These are phyloP conservation scores for Stichodactyla helianthus DNA, from an alignment of 64 coral and sea anemone genomes.

Conservation along the genomic window DNA sequence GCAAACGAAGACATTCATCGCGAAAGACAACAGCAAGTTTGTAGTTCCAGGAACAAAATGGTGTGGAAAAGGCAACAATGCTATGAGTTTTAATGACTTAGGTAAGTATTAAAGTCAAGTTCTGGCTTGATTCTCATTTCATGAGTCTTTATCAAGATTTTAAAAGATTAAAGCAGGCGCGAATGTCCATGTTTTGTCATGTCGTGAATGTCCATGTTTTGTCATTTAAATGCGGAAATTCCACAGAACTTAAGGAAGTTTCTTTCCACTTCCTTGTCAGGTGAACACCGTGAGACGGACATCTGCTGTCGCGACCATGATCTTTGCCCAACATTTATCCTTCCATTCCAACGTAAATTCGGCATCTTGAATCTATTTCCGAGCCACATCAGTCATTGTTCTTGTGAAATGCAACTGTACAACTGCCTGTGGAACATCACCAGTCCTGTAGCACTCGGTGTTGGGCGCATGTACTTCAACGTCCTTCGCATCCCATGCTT, in stretches of 20 bases:
- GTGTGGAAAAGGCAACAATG: constrained; percentile 35
- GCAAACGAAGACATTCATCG: background rate
- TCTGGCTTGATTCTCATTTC: background rate
- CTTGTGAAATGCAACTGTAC: constrained; percentile 27
- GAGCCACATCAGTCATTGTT: constrained; percentile 25
- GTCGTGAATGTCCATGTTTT: background rate
- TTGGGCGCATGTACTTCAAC: constrained; percentile 37
- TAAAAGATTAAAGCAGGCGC: too few species aligned
- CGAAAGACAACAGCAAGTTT: background rate
- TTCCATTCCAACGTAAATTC: constrained; percentile 20
- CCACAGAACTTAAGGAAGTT: background rate
- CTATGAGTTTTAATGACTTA: constrained; percentile 24
- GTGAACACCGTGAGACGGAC: constrained; percentile 33
- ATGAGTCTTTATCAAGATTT: background rate
- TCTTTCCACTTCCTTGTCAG: background rate
- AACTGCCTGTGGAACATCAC: constrained; percentile 25
- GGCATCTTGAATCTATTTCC: constrained; percentile 23
- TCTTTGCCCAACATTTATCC: constrained; percentile 27
- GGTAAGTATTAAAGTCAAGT: constrained; percentile 2
- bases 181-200: too few species aligned
- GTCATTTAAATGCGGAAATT: background rate
- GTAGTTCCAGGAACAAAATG: constrained; percentile 38
- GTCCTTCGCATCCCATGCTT: constrained; percentile 37
- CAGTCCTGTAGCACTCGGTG: background rate
- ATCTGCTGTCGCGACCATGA: constrained; percentile 50